Evolutionary conservation across 2,113 vertebrate genomes (phyloP).

Genomic region (Albula glossodonta): DNA sequence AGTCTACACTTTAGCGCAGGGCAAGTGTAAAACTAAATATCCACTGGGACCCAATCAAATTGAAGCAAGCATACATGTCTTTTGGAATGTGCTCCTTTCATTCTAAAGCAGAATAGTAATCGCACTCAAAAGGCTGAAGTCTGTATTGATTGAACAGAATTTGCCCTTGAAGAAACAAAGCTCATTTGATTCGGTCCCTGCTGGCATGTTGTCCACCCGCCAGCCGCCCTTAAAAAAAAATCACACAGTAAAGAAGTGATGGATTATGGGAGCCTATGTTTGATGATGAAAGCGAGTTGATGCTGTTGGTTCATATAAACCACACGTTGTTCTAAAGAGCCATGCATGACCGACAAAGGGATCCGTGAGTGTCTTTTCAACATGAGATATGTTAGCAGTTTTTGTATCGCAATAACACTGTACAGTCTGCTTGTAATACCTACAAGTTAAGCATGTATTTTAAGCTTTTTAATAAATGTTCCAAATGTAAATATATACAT

Average conservation of each 20-base stretch:
- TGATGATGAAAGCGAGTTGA: neutral
- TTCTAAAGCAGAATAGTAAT: too few species aligned
- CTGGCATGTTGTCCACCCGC: too few species aligned
- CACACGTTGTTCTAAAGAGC: too few species aligned
- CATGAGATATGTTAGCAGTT: conserved; percentile 58
- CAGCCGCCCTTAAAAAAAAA: too few species aligned
- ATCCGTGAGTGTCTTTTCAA: conserved; percentile 63
- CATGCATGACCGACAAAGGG: conserved; percentile 14
- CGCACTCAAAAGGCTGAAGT: too few species aligned
- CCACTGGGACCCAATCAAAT: too few species aligned
- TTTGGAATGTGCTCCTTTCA: too few species aligned
- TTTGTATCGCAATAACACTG: conserved; percentile 85
- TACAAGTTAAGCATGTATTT: conserved; percentile 73
- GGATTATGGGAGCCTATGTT: neutral
- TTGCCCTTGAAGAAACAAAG: neutral
- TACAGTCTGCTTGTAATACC: conserved; percentile 92
- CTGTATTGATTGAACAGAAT: too few species aligned
- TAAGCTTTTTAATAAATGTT: conserved; percentile 65
- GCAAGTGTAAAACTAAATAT: too few species aligned
- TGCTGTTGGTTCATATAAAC: neutral
- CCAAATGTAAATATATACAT: conserved; percentile 61
- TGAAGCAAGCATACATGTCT: too few species aligned
- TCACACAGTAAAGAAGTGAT: neutral
- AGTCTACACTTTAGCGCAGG: too few species aligned
- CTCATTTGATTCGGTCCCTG: too few species aligned